Base-by-base conservation (phyloP, 92 coral and sea anemone species). In the Bergia sp. region DNA sequence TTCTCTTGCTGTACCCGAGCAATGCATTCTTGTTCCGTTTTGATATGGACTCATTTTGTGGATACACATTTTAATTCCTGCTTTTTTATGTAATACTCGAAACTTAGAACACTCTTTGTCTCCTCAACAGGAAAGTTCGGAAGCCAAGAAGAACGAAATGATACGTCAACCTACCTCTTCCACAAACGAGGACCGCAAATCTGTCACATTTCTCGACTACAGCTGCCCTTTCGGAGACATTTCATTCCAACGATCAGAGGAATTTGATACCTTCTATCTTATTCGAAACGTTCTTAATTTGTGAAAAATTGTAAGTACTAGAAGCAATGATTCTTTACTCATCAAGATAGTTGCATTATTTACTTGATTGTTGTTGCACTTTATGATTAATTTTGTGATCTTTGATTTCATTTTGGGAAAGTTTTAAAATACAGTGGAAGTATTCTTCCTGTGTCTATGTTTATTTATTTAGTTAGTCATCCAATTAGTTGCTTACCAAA, bases 91-190 rank as follows among this genome's bases (percentile, higher is more conserved):
- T 18, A 37, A 72, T 61, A 58, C 80, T 73, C 39, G 12, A 23
- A 47, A 39, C 49, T 66, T 42, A 53, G 55, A 12, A 13, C 61
- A 37, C 18, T 41, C 15, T 43, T 37, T 55, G 81, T 77, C 66
- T 49, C 69, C 23, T 23, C 64, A 21, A 29, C 92, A 95, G 98
- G 96, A 93, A 93, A 89, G 76, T 79, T 72, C 85, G 90, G 93
- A 93, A 92, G 89, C 95, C 86, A 66, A 82, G 86, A 82, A 93
- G 89, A 86, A 90, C 90, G 87, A 95, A 94, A 95, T 95, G 96
- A 95, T 93, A 75, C 65, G 1, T 82, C 53, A 64, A 81, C 86
- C 90, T 73, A 67, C 86, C 77, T 85, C 89, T 80, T 79, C 85
- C 87, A 37, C 76, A 81, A 90, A 72, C 84, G 78, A 73, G 78